Evolutionary conservation across 2,113 vertebrate genomes (phyloP).

Genomic region (Dermatemys mawii): DNA sequence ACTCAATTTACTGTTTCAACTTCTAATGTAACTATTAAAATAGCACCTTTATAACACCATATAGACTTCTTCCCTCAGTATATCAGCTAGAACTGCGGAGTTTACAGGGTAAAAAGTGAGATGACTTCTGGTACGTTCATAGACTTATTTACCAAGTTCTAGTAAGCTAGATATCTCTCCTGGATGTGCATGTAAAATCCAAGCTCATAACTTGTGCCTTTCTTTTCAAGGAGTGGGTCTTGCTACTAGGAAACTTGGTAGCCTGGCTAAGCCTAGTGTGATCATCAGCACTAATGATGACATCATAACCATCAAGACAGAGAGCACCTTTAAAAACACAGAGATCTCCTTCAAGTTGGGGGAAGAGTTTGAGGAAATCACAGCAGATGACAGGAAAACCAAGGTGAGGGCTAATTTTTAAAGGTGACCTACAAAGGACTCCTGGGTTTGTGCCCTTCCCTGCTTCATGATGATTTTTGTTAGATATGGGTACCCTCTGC

Average conservation of each 20-base stretch:
- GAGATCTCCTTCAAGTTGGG: conserved; percentile 70
- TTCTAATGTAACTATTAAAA: background rate
- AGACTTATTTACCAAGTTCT: background rate
- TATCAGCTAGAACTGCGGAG: too few species aligned
- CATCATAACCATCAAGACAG: conserved; percentile 57
- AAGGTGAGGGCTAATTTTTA: conserved; percentile 61
- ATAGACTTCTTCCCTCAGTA: too few species aligned
- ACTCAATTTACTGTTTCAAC: background rate
- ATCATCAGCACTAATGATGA: conserved; percentile 60
- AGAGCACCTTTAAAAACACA: conserved; percentile 74
- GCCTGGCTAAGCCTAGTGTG: conserved; percentile 72
- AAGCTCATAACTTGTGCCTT: background rate
- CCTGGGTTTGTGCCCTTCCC: background rate
- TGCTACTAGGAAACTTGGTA: conserved; percentile 73
- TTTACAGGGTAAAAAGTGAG: background rate
- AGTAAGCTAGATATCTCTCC: too few species aligned
- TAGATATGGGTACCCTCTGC: too few species aligned
- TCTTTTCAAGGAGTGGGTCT: conserved; percentile 66
- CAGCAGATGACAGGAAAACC: conserved; percentile 71
- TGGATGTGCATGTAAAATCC: background rate
- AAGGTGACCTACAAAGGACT: background rate
- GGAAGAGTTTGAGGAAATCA: conserved; percentile 76
- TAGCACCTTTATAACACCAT: too few species aligned
- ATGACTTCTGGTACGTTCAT: background rate
- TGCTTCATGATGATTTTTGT: background rate